Base-by-base conservation (phyloP, 2,888 invertebrate genomes). In the Loripinus fragilis region DNA sequence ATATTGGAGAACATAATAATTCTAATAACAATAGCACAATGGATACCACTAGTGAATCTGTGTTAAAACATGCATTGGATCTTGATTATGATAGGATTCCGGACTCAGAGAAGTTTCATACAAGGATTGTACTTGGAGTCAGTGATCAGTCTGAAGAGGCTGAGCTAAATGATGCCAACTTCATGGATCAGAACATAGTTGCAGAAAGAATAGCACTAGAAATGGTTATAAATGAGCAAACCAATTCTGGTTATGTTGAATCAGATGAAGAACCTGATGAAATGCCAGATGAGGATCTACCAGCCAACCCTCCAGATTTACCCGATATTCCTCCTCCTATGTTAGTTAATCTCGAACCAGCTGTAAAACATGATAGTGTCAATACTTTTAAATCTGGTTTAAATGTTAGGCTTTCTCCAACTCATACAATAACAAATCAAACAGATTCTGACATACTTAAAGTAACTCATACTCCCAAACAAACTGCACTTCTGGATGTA, bases 31-130 rank as follows among this genome's bases (percentile, higher is more conserved):
- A 33, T 60, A 80, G 28, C 35, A 80, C 42, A 68, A 83, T 83
- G 83, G 83, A 83, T 81, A 68, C 41, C 17, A 81, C 80, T 45
- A 83, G 83, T 77, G 80, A 83, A 79, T 55, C 71, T n/a, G 78
- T 83, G 80, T 70, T 83, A 33, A 80, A 83, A 72, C 65, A 78
- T 81, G 83, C 83, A 35, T 71, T 83, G 17, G 83, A 83, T 66
- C 76, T 83, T 76, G 83, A 83, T 48, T 81, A 83, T 79, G 80
- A 83, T 38, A 71, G 71, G 28, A 48, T 83, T 1, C 76, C 83
- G 35, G 80, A 80, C 0, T 60, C 74, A 3, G 74, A 68, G 25
- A 81, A 79, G 42, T 69, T 52, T 48, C 67, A 70, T n/a, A 41
- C 74, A 41, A 73, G 78, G 41, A 55, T 83, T 50, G 45, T 69